phyloP scores from a whole-genome alignment of 92 coral and sea anemone species.

The Porites rus region DNA sequence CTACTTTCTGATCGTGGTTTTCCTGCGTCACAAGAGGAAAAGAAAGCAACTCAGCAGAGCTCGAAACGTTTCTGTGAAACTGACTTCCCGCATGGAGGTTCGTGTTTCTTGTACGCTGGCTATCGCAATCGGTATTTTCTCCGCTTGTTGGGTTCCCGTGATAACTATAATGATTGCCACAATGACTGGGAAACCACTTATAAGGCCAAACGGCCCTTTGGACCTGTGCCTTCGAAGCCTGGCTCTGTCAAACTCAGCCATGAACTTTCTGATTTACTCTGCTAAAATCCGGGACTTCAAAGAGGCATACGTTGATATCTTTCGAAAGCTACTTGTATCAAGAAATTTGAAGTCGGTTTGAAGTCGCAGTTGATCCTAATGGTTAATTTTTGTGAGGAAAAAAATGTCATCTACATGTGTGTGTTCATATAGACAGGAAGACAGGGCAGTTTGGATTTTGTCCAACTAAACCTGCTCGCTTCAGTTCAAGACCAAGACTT shows the following conservation, averaged over 20 bases:
- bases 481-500: too few relatives aligned
- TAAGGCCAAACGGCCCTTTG: constrained; percentile 20
- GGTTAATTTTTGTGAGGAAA: too few relatives aligned
- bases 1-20: constrained; percentile 3
- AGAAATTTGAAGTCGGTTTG: too few relatives aligned
- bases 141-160: constrained; percentile 54
- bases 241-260: constrained; percentile 54
- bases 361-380: too few relatives aligned
- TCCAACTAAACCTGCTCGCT: too few relatives aligned
- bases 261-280: constrained; percentile 62
- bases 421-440: too few relatives aligned
- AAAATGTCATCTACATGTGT: too few relatives aligned
- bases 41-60: background rate
- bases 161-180: background rate
- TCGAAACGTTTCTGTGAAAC: background rate
- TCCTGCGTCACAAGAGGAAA: background rate
- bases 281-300: constrained; percentile 42
- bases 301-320: constrained; percentile 21
- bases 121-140: constrained; percentile 29
- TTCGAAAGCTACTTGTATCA: background rate
- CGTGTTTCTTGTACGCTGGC: constrained; percentile 61
- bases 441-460: too few relatives aligned
- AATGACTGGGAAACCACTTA: background rate
- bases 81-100: too few relatives aligned
- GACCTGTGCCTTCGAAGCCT: constrained; percentile 61